Evolutionary conservation across 2,888 invertebrate genomes (phyloP), one percentile per base, ranked within the genome.

Genomic region (Zygaena filipendulae): DNA sequence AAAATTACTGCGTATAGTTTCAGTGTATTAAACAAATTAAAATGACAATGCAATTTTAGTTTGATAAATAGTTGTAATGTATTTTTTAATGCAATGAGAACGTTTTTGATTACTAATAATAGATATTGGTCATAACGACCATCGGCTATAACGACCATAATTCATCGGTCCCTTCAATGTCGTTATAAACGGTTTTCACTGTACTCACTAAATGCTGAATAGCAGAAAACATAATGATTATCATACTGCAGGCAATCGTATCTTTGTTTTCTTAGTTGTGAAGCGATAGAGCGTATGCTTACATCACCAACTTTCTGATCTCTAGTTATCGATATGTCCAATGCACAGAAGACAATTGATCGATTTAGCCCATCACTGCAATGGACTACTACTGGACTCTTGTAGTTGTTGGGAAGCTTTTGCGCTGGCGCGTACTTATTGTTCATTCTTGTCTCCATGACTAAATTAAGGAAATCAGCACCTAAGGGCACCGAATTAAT

Each of bases 341-440:
- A 20, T 8, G 20, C 25, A 21, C 24, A 29, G 14, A 29, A 29
- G 7, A 25, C 29, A 10, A 24, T 29, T 21, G 25, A 21, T 21
- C 29, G 29, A 9, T 21, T 11, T 7, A 25, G 21, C 11, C 29
- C 25, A 24, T 30, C 30, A 13, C 30, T 30, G 12, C 30, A 30
- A 25, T 30, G 30, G 13, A 25, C 26, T 23, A 30, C 25, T 9
- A 30, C 22, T 10, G 30, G 30, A 26, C 22, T 30, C 23, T 25
- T 30, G 14, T 22, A 28, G 28, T 18, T 18, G 6, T 25, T 30
- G 13, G 3, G 13, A 24, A 13, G 9, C 18, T 20, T 14, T 20
- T 9, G 24, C 23, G 24, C 24, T 11, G 13, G 18, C 5, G 16
- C 8, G 7, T 11, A 21, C 13, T 16, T 5, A 16, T 21, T 25